Conservation (phyloP, 1,140 invertebrate genomes). For the Heliconius melpomene region DNA sequence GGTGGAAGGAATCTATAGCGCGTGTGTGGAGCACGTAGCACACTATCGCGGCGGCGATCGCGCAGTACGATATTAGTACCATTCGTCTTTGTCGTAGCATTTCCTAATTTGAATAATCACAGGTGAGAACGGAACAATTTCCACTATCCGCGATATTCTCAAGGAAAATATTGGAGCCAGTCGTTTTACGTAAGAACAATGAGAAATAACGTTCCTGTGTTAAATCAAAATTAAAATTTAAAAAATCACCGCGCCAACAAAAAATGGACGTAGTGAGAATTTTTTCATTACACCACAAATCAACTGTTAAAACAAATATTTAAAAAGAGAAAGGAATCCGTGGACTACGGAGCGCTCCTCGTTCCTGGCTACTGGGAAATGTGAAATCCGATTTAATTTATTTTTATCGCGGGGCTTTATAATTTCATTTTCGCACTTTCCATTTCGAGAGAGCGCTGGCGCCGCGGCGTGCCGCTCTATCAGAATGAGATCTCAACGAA, state of each 20-base stretch:
- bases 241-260: constrained; percentile 47
- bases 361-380: constrained; percentile 76
- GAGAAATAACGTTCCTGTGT: neutral
- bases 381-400: constrained; percentile 81
- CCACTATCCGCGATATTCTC: constrained; percentile 28
- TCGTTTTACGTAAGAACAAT: neutral
- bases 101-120: constrained; percentile 80
- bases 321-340: constrained; percentile 76
- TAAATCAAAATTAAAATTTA: constrained; percentile 27
- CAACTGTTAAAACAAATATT: constrained; percentile 79
- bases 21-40: constrained; percentile 68
- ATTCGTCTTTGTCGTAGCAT: constrained; percentile 79
- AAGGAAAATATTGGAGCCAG: neutral
- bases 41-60: constrained; percentile 67
- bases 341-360: constrained; percentile 74
- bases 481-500: constrained; percentile 80
- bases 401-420: constrained; percentile 81
- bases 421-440: constrained; percentile 82
- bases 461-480: constrained; percentile 77
- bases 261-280: constrained; percentile 71
- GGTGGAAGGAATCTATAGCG: constrained; percentile 65
- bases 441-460: constrained; percentile 77
- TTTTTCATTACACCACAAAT: constrained; percentile 74
- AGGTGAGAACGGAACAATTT: constrained; percentile 74
- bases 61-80: constrained; percentile 72